A percentile compares a stretch with the other conserved stretches of the same genome.
phyloP scores from a whole-genome alignment of 1,140 invertebrate genomes.

The Oreohelix idahoensis region DNA sequence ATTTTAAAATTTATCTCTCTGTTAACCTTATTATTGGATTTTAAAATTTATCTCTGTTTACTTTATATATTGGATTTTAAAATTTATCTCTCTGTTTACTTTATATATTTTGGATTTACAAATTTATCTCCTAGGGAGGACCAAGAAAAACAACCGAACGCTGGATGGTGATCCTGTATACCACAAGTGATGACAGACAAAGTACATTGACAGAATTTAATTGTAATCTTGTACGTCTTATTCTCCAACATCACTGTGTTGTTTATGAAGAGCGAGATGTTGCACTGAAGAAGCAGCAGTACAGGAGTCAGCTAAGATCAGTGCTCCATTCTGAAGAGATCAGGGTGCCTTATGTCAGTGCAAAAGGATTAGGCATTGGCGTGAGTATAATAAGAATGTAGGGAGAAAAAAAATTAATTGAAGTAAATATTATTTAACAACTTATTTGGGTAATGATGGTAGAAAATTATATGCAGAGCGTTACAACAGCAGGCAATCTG shows the following conservation, averaged over 20 bases:
- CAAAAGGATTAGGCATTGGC: not conserved
- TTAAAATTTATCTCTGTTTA: too few species aligned
- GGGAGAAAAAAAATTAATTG: too few species aligned
- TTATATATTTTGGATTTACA: not conserved
- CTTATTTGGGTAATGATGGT: too few species aligned
- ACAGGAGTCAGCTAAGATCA: not conserved
- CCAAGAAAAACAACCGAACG: not conserved
- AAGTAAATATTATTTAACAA: too few species aligned
- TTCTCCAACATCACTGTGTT: conserved; percentile 24
- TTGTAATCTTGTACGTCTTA: not conserved
- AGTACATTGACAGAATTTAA: not conserved
- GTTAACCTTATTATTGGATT: too few species aligned
- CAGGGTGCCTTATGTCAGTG: not conserved
- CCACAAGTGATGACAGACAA: conserved; percentile 6
- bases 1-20: too few species aligned
- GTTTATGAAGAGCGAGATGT: conserved; percentile 26
- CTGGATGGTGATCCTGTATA: conserved; percentile 30
- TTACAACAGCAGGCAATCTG: too few species aligned
- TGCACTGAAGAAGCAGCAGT: not conserved
- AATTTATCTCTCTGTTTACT: too few species aligned
- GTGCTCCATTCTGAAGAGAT: not conserved
- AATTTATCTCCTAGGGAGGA: not conserved
- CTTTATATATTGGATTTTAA: too few species aligned
- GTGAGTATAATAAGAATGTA: conserved; percentile 29
- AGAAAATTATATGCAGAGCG: too few species aligned